Percentiles rank a stretch among this genome's conserved stretches.
Evolutionary conservation across 2,888 invertebrate species (phyloP).

Genomic region (Limnephilus marmoratus): DNA sequence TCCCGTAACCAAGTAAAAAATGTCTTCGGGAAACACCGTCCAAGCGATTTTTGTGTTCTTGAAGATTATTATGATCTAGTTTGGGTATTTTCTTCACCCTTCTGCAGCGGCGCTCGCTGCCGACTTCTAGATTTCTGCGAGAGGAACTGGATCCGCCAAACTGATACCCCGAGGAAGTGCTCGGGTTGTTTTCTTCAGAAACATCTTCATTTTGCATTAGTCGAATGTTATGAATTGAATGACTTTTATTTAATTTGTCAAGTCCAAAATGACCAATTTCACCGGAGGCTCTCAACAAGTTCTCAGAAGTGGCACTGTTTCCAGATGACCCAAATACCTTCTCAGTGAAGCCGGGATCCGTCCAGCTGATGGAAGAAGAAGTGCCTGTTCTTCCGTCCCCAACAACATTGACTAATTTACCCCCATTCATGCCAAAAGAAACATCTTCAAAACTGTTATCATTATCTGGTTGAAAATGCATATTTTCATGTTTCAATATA

Average conservation of each 20-base stretch:
- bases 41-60: conserved; percentile 57
- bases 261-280: conserved; percentile 34
- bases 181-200: conserved; percentile 42
- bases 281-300: neutral
- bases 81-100: conserved; percentile 67
- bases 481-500: conserved; percentile 59
- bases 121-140: conserved; percentile 66
- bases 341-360: conserved; percentile 41
- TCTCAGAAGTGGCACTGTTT: conserved; percentile 32
- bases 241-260: conserved; percentile 40
- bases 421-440: conserved; percentile 28
- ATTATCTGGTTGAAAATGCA: conserved; percentile 44
- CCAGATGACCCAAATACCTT: conserved; percentile 37
- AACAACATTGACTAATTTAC: conserved; percentile 32
- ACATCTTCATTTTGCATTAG: conserved; percentile 55
- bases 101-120: conserved; percentile 68
- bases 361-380: conserved; percentile 46
- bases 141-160: conserved; percentile 43
- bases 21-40: conserved; percentile 55
- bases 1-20: conserved; percentile 60
- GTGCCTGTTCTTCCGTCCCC: conserved; percentile 8
- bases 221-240: conserved; percentile 56
- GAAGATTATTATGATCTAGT: conserved; percentile 60
- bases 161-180: conserved; percentile 23
- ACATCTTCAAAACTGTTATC: conserved; percentile 43